phyloP scores from a whole-genome alignment of 1,140 invertebrate genomes.

The Trichonephila clavata region DNA sequence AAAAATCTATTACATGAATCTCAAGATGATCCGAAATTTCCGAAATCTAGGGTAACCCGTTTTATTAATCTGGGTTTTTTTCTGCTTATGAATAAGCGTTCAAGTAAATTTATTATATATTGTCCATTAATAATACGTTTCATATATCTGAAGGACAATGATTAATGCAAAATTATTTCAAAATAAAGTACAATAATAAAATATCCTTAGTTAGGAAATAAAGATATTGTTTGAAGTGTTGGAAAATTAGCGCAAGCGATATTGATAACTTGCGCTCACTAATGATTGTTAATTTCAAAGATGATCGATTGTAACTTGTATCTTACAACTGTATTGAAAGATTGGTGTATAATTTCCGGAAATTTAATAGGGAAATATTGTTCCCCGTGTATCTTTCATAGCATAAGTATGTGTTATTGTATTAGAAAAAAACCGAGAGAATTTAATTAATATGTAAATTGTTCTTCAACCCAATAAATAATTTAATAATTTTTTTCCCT shows the following conservation, averaged over 20 bases:
- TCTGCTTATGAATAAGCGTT: background rate
- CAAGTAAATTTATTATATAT: constrained; percentile 45
- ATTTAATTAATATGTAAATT: background rate
- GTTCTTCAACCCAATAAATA: background rate
- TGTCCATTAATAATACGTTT: constrained; percentile 35
- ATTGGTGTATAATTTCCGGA: background rate
- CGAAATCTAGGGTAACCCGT: background rate
- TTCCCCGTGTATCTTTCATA: too few relatives aligned
- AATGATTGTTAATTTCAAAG: background rate
- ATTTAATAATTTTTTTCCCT: background rate
- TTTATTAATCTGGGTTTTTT: constrained; percentile 1
- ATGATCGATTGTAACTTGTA: background rate
- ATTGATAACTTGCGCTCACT: background rate
- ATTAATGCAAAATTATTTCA: background rate
- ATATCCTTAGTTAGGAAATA: background rate
- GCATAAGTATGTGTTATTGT: too few relatives aligned
- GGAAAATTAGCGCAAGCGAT: background rate
- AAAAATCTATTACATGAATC: background rate
- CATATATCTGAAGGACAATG: background rate
- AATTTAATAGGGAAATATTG: background rate
- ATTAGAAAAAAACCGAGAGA: background rate
- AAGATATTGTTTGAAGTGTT: background rate
- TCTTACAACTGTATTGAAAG: background rate
- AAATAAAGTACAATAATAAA: background rate
- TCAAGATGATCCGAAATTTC: background rate